Conservation (phyloP, 2,113 vertebrate species). For the Galbula dea region DNA sequence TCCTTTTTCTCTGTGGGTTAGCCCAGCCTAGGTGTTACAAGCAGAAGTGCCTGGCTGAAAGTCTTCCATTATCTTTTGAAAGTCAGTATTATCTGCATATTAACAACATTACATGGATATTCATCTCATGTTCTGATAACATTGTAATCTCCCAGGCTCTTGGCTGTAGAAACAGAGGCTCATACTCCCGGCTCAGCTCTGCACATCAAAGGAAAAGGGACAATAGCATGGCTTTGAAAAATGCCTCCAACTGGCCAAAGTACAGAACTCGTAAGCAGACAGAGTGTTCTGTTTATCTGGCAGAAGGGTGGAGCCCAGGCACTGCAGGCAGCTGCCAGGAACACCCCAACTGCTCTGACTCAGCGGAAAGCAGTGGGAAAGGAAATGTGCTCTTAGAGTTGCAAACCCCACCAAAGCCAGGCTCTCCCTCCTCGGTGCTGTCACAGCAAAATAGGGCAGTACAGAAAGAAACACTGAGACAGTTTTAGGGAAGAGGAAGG, state of each 20-base stretch:
- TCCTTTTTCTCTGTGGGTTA: background rate
- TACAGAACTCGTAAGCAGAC: background rate
- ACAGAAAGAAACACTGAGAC: background rate
- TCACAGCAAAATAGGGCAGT: conserved; percentile 47
- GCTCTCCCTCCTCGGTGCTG: background rate
- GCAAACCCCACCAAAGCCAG: conserved; percentile 36
- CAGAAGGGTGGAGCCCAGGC: conserved; percentile 45
- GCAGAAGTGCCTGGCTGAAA: background rate
- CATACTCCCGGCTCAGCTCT: background rate
- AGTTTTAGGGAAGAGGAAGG: background rate
- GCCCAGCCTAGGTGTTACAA: background rate
- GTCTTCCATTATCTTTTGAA: background rate
- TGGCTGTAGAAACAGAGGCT: background rate
- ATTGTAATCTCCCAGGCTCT: background rate
- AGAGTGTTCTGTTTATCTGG: conserved; percentile 23
- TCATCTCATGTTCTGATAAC: background rate
- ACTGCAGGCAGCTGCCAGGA: background rate
- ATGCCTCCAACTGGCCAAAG: background rate
- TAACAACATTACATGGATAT: background rate
- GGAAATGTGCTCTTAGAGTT: conserved; percentile 60
- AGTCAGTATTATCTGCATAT: background rate
- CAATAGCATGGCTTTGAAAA: background rate
- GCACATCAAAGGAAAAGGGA: conserved; percentile 15
- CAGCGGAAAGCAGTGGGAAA: conserved; percentile 69
- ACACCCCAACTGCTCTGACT: conserved; percentile 44